These are phyloP conservation scores for Masnerella sp. DNA, from an alignment of 2,888 invertebrate genomes.

Conservation along the genomic window DNA sequence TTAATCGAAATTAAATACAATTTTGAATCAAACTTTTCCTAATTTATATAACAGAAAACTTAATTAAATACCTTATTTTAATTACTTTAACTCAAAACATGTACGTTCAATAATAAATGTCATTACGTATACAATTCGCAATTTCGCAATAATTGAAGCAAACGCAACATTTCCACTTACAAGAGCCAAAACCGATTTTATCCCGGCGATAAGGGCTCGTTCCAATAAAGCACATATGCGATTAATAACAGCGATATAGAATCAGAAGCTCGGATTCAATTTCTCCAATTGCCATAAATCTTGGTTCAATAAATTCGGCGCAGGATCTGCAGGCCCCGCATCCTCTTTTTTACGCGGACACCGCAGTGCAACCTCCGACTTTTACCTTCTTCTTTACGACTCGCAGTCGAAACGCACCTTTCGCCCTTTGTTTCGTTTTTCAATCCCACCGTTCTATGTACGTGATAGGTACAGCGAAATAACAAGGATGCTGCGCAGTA, in stretches of 20 bases:
- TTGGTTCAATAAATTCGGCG: conserved; percentile 13
- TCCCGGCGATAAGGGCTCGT: too few relatives aligned
- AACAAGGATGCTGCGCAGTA: conserved; percentile 76
- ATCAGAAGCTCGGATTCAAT: conserved; percentile 19
- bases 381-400: conserved; percentile 65
- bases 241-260: conserved; percentile 17
- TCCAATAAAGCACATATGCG: neutral
- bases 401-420: conserved; percentile 61
- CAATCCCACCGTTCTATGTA: conserved; percentile 61
- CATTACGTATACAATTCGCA: too few relatives aligned
- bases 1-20: too few relatives aligned
- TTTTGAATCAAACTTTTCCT: too few relatives aligned
- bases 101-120: too few relatives aligned
- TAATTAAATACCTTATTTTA: too few relatives aligned
- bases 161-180: too few relatives aligned
- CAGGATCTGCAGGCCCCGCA: neutral
- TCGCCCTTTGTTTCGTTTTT: conserved; percentile 55
- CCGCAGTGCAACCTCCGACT: conserved; percentile 47
- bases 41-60: too few relatives aligned
- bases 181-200: too few relatives aligned
- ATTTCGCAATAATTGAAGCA: too few relatives aligned
- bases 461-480: conserved; percentile 73
- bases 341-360: conserved; percentile 23
- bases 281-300: conserved; percentile 26
- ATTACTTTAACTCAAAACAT: too few relatives aligned